Conservation (phyloP, 2,113 vertebrate species). For the Poeciliopsis prolifica region DNA sequence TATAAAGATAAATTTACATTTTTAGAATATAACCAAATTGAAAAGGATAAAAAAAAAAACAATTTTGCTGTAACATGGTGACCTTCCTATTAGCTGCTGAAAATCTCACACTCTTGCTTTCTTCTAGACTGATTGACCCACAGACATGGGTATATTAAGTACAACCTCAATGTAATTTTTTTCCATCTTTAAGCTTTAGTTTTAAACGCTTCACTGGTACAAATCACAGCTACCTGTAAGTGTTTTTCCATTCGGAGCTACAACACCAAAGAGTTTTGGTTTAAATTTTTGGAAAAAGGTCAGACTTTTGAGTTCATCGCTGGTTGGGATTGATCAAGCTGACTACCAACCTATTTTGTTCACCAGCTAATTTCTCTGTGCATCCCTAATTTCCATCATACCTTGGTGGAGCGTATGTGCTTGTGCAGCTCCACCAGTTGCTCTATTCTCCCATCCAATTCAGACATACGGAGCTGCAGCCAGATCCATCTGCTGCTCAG, state of each 20-base stretch:
- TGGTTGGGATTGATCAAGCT: neutral
- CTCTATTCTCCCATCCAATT: constrained; percentile 89
- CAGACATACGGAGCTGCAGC: constrained; percentile 90
- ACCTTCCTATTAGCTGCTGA: too few species aligned
- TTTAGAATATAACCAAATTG: too few species aligned
- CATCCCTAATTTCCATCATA: constrained; percentile 61
- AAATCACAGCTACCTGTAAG: neutral
- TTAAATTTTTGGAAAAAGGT: neutral
- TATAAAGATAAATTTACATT: too few species aligned
- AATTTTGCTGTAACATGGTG: too few species aligned
- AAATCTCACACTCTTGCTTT: too few species aligned
- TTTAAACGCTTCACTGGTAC: neutral
- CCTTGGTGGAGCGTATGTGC: constrained; percentile 88
- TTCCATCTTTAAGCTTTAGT: neutral
- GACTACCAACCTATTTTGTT: neutral
- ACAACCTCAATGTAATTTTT: too few species aligned
- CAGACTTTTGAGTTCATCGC: neutral
- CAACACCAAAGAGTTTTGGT: neutral
- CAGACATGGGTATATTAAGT: too few species aligned
- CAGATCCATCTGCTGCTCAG: constrained; percentile 93
- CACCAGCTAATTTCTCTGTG: neutral
- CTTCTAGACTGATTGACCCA: too few species aligned
- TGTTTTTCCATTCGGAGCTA: neutral
- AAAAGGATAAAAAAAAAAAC: too few species aligned
- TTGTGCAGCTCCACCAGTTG: constrained; percentile 85